These are phyloP conservation scores for Stercorarius parasiticus DNA, from an alignment of 2,113 vertebrate species.

Conservation along the genomic window DNA sequence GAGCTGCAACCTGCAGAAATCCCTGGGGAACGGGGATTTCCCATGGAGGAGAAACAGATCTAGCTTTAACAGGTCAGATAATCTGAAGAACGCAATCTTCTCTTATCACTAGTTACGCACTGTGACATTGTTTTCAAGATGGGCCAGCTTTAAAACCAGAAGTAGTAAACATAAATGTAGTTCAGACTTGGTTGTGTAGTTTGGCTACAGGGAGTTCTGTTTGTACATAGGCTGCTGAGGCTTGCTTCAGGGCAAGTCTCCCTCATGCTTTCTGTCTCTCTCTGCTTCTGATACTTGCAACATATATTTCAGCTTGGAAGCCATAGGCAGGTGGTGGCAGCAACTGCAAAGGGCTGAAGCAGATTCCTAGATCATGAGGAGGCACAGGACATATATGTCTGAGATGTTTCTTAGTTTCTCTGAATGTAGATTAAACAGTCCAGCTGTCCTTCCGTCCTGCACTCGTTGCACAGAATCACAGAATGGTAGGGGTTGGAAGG, in stretches of 20 bases:
- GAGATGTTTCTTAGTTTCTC: neutral
- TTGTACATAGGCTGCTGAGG: neutral
- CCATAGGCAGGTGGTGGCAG: neutral
- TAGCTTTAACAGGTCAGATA: neutral
- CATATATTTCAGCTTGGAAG: neutral
- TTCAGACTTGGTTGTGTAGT: neutral
- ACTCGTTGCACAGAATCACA: neutral
- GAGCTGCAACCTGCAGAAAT: neutral
- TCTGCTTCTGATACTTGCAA: neutral
- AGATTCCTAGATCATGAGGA: neutral
- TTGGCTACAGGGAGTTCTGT: neutral
- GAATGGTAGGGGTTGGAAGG: too few relatives aligned
- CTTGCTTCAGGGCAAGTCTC: neutral
- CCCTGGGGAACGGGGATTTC: accelerated
- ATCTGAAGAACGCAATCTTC: neutral
- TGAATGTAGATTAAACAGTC: neutral
- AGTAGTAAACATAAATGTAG: neutral
- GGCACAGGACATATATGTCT: neutral
- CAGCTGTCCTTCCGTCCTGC: neutral
- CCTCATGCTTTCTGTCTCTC: accelerated
- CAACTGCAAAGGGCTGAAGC: neutral
- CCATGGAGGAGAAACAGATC: neutral
- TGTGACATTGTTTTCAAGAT: neutral
- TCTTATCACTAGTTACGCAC: neutral
- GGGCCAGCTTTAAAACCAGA: neutral